Base-by-base conservation (phyloP, 1,140 invertebrate genomes). In the Nymphalis io region DNA sequence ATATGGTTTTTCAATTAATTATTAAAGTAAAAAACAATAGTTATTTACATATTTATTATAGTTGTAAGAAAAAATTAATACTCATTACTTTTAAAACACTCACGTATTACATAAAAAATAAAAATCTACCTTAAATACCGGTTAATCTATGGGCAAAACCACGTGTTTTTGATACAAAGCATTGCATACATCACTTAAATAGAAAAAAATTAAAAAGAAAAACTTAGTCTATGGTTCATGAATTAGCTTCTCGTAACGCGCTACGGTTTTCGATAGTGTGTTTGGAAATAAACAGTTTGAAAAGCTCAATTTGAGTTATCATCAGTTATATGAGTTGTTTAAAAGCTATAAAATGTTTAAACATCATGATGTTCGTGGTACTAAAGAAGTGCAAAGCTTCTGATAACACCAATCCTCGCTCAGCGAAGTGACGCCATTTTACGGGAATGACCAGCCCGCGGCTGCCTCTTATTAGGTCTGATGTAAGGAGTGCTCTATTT, bases 361-460 rank as follows among this genome's bases (percentile, higher is more conserved):
- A 73, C 63, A 73, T 75, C 76, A 76, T 86, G 79, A 79, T 69
- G 82, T 74, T 60, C 68, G 82, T 82, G 79, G 73, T 80, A 77
- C 71, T 77, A 84, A 74, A 66, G 72, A 76, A 76, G 67, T 79
- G 73, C 79, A 82, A 86, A 77, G 80, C 74, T 82, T 85, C 81
- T 89, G 85, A 90, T 90, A 87, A 85, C 79, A 85, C 81, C 81
- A 84, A 86, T 88, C 85, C 84, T 87, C 88, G 82, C 84, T 84
- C 81, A 82, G 87, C 79, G 80, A 83, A 90, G 90, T 92, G 90
- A 92, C 90, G 90, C 90, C 90, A 92, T 92, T 92, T 92, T 92
- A 92, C 90, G 89, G 89, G 90, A 90, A 92, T 92, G 89, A 91
- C 82, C 89, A 91, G 90, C 88, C 88, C 87, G 89, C 87, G 87